These are phyloP conservation scores for Alviniconcha marisindica DNA, from an alignment of 1,140 invertebrate genomes.

Conservation along the genomic window DNA sequence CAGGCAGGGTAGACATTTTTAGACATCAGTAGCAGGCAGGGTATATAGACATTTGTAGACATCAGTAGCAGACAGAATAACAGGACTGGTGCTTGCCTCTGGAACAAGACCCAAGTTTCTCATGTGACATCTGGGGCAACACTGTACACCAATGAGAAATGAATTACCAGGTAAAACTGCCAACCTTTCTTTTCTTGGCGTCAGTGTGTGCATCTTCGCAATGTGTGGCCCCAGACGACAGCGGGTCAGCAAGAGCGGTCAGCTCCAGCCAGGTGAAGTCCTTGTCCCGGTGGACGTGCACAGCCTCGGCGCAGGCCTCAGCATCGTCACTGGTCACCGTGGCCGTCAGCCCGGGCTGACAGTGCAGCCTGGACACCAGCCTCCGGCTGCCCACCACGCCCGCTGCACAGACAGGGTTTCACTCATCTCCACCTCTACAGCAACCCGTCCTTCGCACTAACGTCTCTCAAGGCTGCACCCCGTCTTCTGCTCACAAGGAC, in stretches of 20 bases:
- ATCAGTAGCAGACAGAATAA: no score
- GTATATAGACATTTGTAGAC: no score
- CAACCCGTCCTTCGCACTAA: no score
- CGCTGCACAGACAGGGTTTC: no score
- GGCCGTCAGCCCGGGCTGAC: not conserved
- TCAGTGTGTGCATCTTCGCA: not conserved
- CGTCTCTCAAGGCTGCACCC: no score
- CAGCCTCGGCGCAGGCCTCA: not conserved
- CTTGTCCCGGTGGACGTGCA: not conserved
- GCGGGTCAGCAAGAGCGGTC: not conserved
- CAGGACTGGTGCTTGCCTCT: no score
- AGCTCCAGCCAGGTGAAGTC: conserved; percentile 51
- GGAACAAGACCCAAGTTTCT: no score
- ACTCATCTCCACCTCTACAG: no score
- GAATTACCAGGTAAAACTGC: not conserved
- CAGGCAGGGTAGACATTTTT: no score
- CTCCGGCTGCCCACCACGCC: conserved; percentile 4
- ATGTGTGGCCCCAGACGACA: not conserved
- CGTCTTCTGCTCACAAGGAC: no score
- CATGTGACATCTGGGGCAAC: no score
- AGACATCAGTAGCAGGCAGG: no score
- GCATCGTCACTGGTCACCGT: not conserved
- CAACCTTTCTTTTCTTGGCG: conserved; percentile 9
- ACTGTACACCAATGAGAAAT: not conserved
- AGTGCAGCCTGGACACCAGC: not conserved